Evolutionary conservation across 53 echinoderm and acorn worm species (phyloP), one percentile per base, ranked within the genome.

Genomic region (Henricia sp.): DNA sequence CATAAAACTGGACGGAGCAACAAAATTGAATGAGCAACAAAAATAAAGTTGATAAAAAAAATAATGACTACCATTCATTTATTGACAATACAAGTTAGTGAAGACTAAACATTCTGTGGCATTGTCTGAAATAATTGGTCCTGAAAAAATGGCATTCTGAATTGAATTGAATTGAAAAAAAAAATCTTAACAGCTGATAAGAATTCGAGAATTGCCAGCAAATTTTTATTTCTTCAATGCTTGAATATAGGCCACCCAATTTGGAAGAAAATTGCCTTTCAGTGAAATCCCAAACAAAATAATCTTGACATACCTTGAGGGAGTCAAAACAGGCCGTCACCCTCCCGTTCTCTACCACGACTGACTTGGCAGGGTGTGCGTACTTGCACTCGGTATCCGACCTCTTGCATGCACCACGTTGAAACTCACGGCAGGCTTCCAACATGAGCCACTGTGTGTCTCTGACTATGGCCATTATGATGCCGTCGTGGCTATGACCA

Each of bases 311-410:
- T 92, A 99, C 99, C 99, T 99, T 99, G 68, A 99, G 87, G 82
- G 99, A 99, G 70, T 99, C 99, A 89, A 95, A 99, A 85, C 99
- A 99, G 84, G 99, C 99, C 24, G 92, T 99, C 37, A 99, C 99
- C 77, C 92, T 88, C 72, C 99, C 99, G 88, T 99, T 99, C 89
- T 99, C 99, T 77, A 99, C 99, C 52, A 92, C 90, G 53, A 99
- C 99, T 42, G 99, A 92, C 88, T 95, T 92, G 88, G 92, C 85
- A 56, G 99, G 99, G 88, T 99, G 99, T 51, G 99, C 99, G 90
- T 95, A 99, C 90, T 99, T 99, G 88, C 99, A 99, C 86, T 99
- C 99, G 37, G 90, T 86, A 78, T 99, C 99, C 39, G 99, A 84
- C 86, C 99, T 90, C 69, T 92, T 95, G 91, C 99, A 99, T 16